Conservation (phyloP, 23 tunicate genomes). For the Halocynthia roretzi region DNA sequence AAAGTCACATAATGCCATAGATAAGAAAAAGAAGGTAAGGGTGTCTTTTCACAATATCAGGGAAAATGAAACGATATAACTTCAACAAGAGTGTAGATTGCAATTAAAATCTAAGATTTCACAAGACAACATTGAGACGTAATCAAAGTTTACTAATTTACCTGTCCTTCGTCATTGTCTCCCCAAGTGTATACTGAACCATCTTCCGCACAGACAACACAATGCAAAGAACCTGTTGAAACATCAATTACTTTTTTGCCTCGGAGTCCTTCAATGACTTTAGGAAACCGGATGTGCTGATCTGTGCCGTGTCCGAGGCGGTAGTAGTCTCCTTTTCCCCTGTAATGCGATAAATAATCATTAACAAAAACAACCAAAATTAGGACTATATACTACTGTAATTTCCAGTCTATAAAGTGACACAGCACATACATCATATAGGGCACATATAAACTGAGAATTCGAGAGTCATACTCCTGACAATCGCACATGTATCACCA, state of each 20-base stretch:
- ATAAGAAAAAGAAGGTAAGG: no score
- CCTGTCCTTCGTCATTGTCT: slow-evolving; percentile 96
- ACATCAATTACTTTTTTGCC: slow-evolving; percentile 47
- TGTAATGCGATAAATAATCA: slow-evolving; percentile 3
- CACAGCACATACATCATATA: no score
- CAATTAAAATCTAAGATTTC: no score
- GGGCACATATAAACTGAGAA: no score
- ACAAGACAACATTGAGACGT: no score
- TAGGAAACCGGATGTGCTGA: slow-evolving; percentile 64
- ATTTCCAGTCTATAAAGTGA: no score
- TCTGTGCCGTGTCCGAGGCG: slow-evolving; percentile 85
- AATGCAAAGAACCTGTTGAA: slow-evolving; percentile 76
- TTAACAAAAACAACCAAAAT: no score
- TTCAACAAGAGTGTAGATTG: no score
- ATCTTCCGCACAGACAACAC: slow-evolving; percentile 61
- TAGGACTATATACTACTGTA: no score
- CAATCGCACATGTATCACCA: no score
- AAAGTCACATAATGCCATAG: no score
- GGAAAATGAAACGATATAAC: not conserved
- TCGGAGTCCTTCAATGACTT: slow-evolving; percentile 53
- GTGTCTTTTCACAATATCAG: not conserved
- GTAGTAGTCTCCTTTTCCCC: slow-evolving; percentile 95
- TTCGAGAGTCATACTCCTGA: no score
- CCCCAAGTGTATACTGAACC: slow-evolving; percentile 93
- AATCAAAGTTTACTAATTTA: not conserved